These are phyloP conservation scores for Micromussa lordhowensis DNA, from an alignment of 92 coral and sea anemone species.

Conservation along the genomic window DNA sequence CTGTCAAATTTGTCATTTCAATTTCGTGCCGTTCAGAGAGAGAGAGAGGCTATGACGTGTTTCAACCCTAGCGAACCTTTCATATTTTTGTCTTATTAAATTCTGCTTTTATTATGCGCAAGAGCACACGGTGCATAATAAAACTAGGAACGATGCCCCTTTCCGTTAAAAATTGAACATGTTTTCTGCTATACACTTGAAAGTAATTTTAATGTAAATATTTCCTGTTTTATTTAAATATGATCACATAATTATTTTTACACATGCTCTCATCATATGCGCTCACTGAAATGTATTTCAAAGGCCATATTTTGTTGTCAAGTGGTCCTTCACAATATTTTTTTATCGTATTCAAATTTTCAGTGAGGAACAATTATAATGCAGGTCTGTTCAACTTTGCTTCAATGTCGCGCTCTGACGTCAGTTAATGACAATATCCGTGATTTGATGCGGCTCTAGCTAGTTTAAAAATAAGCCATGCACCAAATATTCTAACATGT, in stretches of 20 bases:
- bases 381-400: neutral
- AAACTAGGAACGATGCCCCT: neutral
- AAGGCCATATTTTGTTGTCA: neutral
- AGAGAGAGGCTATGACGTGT: neutral
- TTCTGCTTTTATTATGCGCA: neutral
- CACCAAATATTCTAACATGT: neutral
- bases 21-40: neutral
- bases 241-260: neutral
- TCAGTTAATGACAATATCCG: neutral
- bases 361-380: neutral
- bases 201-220: neutral
- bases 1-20: neutral
- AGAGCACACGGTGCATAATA: too few species aligned
- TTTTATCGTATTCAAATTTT: conserved; percentile 2
- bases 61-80: neutral
- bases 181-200: neutral
- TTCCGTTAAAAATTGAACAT: neutral
- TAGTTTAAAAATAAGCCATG: neutral
- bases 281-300: neutral
- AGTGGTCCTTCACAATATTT: neutral
- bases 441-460: neutral
- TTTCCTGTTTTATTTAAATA: neutral
- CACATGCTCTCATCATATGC: neutral
- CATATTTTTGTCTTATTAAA: neutral
- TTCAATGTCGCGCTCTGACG: neutral